phyloP scores from a whole-genome alignment of 1,140 invertebrate species.

The Drosophila bocqueti region DNA sequence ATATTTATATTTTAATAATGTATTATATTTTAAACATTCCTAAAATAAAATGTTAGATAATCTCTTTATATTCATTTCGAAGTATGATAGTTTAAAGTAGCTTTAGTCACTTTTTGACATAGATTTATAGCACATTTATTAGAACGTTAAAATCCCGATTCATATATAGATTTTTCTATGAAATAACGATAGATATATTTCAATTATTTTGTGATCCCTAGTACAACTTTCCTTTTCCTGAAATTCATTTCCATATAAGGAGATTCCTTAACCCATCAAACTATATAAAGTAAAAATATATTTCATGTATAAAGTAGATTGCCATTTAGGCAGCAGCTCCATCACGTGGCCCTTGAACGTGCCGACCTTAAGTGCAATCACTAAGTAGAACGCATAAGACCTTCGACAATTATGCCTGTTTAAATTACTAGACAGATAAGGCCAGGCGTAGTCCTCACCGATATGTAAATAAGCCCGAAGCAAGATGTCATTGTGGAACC shows the following conservation, averaged over 20 bases:
- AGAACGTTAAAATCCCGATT: too few species aligned
- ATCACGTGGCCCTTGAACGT: constrained; percentile 26
- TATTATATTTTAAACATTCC: background rate
- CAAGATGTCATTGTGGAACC: constrained; percentile 39
- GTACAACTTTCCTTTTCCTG: too few species aligned
- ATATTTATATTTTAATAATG: too few species aligned
- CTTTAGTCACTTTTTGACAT: background rate
- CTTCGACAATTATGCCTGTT: constrained; percentile 40
- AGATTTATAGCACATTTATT: background rate
- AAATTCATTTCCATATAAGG: background rate
- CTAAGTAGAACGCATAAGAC: constrained; percentile 11
- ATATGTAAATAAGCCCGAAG: constrained; percentile 39
- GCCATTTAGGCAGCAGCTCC: background rate
- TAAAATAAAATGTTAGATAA: background rate
- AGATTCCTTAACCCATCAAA: background rate
- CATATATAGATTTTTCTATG: too few species aligned
- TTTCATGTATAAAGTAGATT: background rate
- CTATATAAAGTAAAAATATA: background rate
- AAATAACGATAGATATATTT: too few species aligned
- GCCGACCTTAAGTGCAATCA: background rate
- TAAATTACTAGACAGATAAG: constrained; percentile 47
- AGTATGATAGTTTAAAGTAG: background rate
- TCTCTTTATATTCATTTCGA: background rate
- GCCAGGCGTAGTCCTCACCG: constrained; percentile 5
- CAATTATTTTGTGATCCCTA: too few species aligned